These are phyloP conservation scores for Neoscelio sp. DNA, from an alignment of 2,888 invertebrate species.

Conservation along the genomic window DNA sequence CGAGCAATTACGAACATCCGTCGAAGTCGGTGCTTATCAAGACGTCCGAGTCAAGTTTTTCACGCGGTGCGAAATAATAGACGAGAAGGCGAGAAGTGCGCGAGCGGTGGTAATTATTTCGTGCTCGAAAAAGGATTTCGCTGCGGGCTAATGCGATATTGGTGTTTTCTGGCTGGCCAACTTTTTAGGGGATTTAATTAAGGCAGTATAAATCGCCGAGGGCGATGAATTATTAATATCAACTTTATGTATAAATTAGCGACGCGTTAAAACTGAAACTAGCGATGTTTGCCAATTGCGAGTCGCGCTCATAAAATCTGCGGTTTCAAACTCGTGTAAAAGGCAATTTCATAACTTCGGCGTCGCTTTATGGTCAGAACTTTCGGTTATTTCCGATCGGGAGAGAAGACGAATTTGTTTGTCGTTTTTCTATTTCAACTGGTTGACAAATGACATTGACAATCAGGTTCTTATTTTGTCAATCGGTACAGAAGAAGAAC, in stretches of 20 bases:
- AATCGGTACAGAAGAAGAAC: too few species aligned
- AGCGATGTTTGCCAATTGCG: constrained; percentile 74
- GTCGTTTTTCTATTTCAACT: constrained; percentile 17
- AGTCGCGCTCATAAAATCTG: constrained; percentile 71
- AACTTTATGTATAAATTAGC: constrained; percentile 82
- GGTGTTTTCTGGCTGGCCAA: constrained; percentile 81
- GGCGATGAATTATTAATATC: constrained; percentile 82
- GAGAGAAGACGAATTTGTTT: constrained; percentile 1
- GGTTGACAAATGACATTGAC: too few species aligned
- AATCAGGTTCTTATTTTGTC: too few species aligned
- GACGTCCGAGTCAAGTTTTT: constrained; percentile 55
- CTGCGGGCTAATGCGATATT: constrained; percentile 79
- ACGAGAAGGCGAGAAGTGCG: constrained; percentile 66
- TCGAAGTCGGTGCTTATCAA: constrained; percentile 25
- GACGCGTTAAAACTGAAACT: constrained; percentile 79
- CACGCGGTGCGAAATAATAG: constrained; percentile 72
- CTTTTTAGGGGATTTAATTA: constrained; percentile 82
- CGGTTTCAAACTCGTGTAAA: constrained; percentile 69
- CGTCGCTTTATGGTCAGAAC: constrained; percentile 54
- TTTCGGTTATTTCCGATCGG: background rate
- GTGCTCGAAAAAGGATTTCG: constrained; percentile 70
- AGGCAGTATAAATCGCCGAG: constrained; percentile 81
- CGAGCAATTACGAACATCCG: constrained; percentile 54
- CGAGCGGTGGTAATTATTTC: constrained; percentile 71
- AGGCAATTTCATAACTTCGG: constrained; percentile 71